A percentile compares a stretch with the other conserved stretches of the same genome.
These are phyloP conservation scores for Rissa tridactyla DNA, from an alignment of 2,113 vertebrate genomes.

Conservation along the genomic window DNA sequence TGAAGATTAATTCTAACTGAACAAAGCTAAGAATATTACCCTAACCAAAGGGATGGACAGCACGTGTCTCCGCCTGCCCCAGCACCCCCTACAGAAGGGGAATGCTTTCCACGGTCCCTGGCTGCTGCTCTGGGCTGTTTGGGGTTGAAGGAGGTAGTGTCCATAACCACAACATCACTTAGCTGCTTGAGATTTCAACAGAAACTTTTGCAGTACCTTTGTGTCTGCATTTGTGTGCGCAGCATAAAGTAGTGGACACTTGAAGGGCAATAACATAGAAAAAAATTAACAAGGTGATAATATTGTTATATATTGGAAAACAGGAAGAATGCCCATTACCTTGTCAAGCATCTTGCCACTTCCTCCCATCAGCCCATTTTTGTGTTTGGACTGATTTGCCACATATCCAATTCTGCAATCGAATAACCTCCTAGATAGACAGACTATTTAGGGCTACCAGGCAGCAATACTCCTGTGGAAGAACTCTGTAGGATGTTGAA, in stretches of 20 bases:
- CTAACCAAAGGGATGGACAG: not conserved
- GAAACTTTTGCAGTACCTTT: not conserved
- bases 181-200: not conserved
- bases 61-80: not conserved
- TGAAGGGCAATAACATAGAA: not conserved
- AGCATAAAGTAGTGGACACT: not conserved
- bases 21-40: not conserved
- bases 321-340: not conserved
- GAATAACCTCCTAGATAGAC: not conserved
- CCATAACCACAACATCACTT: not conserved
- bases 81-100: rapidly evolving
- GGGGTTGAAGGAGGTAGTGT: not conserved
- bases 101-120: not conserved
- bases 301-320: not conserved
- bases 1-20: not conserved
- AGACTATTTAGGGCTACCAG: not conserved
- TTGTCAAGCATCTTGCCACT: not conserved
- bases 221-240: not conserved
- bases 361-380: not conserved
- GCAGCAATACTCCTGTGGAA: not conserved
- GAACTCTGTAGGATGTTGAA: not conserved
- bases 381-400: not conserved
- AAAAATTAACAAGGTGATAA: not conserved
- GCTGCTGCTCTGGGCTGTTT: not conserved
- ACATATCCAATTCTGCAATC: too few relatives aligned